A percentile compares a stretch with the other conserved stretches of the same genome.
Conservation (phyloP, 1,140 invertebrate species). For the Triops cancriformis region DNA sequence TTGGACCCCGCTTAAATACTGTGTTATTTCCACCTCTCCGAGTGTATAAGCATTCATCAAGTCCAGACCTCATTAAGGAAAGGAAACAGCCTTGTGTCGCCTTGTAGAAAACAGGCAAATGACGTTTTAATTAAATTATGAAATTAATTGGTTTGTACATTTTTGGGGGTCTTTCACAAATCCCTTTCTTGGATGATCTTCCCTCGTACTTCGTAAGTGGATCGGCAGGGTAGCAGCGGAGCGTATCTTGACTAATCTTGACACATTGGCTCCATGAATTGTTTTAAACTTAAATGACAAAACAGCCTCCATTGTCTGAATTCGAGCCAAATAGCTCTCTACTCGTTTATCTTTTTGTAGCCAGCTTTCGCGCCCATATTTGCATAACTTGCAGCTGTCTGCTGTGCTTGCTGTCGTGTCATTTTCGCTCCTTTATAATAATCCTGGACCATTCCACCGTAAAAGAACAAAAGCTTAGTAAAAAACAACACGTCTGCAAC, state of each 20-base stretch:
- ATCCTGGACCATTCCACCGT: neutral
- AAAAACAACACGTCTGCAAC: neutral
- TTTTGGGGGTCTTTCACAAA: neutral
- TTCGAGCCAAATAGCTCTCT: neutral
- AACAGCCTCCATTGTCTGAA: neutral
- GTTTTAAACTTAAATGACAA: neutral
- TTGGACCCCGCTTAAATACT: too few species aligned
- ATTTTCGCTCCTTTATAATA: neutral
- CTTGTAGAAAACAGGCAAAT: neutral
- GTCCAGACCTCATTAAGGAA: conserved; percentile 5
- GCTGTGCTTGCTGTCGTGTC: neutral
- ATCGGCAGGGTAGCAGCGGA: neutral
- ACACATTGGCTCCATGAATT: neutral
- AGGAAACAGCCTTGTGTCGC: neutral
- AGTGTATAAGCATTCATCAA: neutral
- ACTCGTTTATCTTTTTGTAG: neutral
- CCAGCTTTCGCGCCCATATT: neutral
- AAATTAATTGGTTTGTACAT: neutral
- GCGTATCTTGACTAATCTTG: neutral
- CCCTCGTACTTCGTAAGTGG: neutral
- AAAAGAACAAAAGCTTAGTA: neutral
- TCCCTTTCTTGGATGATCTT: neutral
- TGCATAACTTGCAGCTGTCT: neutral
- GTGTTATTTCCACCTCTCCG: neutral
- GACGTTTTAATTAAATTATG: conserved; percentile 11